These are phyloP conservation scores for Limosa lapponica DNA, from an alignment of 2,797 vertebrate genomes.

Conservation along the genomic window DNA sequence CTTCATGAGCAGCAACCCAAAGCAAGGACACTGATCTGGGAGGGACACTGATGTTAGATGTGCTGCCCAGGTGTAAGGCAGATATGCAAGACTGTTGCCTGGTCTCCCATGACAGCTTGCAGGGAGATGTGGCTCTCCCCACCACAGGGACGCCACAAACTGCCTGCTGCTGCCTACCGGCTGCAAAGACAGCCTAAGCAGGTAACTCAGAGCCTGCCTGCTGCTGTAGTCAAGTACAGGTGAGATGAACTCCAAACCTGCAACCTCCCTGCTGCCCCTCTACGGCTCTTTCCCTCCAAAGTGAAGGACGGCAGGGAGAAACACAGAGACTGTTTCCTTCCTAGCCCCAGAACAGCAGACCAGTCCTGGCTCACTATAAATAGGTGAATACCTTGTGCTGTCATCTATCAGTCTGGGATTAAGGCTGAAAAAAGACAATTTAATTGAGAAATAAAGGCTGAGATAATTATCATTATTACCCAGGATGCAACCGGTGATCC, in stretches of 20 bases:
- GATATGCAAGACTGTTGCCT: fast-evolving
- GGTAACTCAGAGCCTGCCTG: not conserved
- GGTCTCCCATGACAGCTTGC: fast-evolving
- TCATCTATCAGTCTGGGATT: no score
- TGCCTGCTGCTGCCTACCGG: fast-evolving
- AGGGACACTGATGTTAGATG: no score
- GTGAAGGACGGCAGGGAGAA: not conserved
- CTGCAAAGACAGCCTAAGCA: not conserved
- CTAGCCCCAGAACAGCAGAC: fast-evolving
- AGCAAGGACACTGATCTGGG: not conserved
- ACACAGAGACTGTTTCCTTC: not conserved
- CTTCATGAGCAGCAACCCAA: not conserved
- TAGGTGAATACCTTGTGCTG: not conserved
- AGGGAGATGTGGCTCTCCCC: not conserved
- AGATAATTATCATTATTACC: not conserved
- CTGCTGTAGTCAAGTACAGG: not conserved
- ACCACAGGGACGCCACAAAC: not conserved
- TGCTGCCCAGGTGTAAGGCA: fast-evolving
- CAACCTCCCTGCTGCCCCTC: not conserved
- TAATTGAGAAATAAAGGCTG: not conserved
- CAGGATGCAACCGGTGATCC: not conserved
- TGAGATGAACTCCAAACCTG: not conserved
- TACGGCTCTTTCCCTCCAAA: not conserved
- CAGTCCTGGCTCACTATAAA: not conserved
- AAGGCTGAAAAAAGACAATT: not conserved